Base-by-base conservation (phyloP, 2,113 vertebrate genomes). In the Leucopsar rothschildi region DNA sequence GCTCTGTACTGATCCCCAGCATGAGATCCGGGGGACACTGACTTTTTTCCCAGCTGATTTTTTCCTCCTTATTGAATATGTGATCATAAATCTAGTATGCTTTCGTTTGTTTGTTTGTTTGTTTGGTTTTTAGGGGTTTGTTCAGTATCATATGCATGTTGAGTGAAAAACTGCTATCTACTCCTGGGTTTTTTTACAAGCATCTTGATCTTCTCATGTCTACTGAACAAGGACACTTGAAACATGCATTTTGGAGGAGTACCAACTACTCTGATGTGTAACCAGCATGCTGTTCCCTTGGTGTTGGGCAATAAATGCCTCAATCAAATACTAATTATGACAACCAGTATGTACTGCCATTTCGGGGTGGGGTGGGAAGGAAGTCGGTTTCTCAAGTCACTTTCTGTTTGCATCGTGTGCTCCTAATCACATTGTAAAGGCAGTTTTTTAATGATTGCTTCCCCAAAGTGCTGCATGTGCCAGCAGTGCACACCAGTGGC, bases 361-460 rank as follows among this genome's bases (percentile, higher is more conserved):
- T 59, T 33, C 49, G 40, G 17, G 15, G 1, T 53, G 27, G 3
- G 5, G 11, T 4, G 1, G 2, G 4, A 6, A 4, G 4, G 11
- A 66, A 66, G 7, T 17, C 29, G 23, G 6, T 49, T 82, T 88
- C 47, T 82, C 14, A 57, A 31, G 12, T 39, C 9, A n/a, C 6
- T 49, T 60, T 66, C 73, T 88, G 19, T 50, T 69, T 92, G 7
- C 33, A 7, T 24, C 56, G 3, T 75, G 31, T 3, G 10, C 5
- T 9, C 5, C 3, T 35, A 42, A 57, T 28, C 9, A 39, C 5
- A 39, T 63, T 49, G 21, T 18, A 63, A 61, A 56, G 15, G 11
- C 19, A 66, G 8, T 23, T 63, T 11, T 61, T 57, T 53, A 73
- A 19, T 37, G 14, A 53, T 20, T 1, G 0, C 15, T 76, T 91